Percentiles rank a stretch among this genome's conserved stretches.
Conservation (phyloP, 2,888 invertebrate genomes). For the Macrosoma leucophasiata region DNA sequence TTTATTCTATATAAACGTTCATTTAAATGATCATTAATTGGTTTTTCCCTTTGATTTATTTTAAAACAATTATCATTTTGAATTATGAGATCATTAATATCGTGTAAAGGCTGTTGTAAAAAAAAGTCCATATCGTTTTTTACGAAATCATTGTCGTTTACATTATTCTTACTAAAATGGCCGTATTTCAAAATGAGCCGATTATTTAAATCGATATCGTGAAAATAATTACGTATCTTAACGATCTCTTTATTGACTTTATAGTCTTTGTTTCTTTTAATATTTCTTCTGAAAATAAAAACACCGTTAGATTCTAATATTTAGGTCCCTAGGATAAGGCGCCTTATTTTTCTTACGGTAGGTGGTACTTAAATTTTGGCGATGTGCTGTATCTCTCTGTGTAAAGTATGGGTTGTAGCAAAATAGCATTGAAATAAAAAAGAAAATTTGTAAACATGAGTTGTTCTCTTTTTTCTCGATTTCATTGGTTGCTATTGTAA, state of each 20-base stretch:
- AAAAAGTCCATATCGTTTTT: conserved; percentile 31
- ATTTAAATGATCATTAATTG: conserved; percentile 4
- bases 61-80: conserved; percentile 44
- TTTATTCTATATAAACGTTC: no score
- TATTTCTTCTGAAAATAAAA: conserved; percentile 37
- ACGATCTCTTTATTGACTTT: conserved; percentile 45
- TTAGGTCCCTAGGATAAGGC: no score
- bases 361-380: no score
- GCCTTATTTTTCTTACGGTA: no score
- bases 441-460: no score
- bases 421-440: no score
- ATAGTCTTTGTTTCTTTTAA: conserved; percentile 35
- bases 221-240: conserved; percentile 46
- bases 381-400: no score
- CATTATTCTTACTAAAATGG: conserved; percentile 9
- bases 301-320: not conserved
- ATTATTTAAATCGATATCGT: conserved; percentile 47
- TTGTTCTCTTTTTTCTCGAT: no score
- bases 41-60: conserved; percentile 34
- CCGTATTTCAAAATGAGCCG: conserved; percentile 39
- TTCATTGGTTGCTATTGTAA: no score
- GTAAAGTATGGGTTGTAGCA: no score
- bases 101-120: conserved; percentile 33
- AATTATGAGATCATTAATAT: conserved; percentile 38
- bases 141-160: conserved; percentile 11